Conservation (phyloP, 2,888 invertebrate species). For the Eurytoma adleriae region DNA sequence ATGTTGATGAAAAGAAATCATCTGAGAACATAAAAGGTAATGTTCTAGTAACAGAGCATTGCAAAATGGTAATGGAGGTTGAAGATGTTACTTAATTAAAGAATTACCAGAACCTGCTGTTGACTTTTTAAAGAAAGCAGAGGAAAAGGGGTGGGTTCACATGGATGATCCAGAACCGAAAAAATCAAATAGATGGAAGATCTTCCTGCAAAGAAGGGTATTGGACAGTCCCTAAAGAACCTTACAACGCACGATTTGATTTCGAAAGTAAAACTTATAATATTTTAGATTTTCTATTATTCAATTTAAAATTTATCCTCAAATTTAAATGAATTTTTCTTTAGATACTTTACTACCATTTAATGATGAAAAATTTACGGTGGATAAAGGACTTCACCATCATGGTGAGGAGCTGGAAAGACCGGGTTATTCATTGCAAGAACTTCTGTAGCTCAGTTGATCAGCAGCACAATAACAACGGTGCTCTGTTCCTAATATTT, state of each 20-base stretch:
- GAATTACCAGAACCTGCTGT: constrained; percentile 63
- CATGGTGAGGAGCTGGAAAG: constrained; percentile 95
- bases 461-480: constrained; percentile 91
- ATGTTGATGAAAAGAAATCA: too few relatives aligned
- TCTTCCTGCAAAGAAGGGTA: constrained; percentile 77
- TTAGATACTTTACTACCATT: constrained; percentile 85
- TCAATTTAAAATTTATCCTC: background rate
- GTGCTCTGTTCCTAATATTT: constrained; percentile 85
- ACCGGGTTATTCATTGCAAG: constrained; percentile 93
- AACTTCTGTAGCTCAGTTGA: constrained; percentile 87
- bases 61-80: constrained; percentile 60
- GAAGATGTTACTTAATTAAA: constrained; percentile 17
- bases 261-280: constrained; percentile 79
- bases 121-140: constrained; percentile 73
- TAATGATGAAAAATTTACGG: constrained; percentile 79
- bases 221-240: constrained; percentile 76
- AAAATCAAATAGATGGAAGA: constrained; percentile 94
- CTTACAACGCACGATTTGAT: constrained; percentile 89
- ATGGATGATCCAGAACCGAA: constrained; percentile 92
- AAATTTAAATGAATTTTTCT: constrained; percentile 26
- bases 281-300: background rate
- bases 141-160: constrained; percentile 86
- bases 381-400: constrained; percentile 87
- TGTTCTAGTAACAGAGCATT: background rate
- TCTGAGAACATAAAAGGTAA: background rate